Base-by-base conservation (phyloP, 2,113 vertebrate species). In the Larimichthys crocea region DNA sequence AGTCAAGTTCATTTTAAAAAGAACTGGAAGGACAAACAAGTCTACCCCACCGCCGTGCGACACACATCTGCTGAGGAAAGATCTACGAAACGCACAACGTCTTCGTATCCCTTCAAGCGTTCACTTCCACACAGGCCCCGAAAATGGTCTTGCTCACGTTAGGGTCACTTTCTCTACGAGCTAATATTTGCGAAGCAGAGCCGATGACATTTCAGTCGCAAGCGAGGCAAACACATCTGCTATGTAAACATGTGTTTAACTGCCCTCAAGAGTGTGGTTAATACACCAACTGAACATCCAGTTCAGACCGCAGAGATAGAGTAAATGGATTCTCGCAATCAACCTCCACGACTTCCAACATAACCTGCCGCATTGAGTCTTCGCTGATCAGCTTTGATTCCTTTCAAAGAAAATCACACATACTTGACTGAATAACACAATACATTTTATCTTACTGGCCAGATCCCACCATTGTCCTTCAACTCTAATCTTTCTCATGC, bases 201-300 rank as follows among this genome's bases (percentile, higher is more conserved):
- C 85, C 62, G 60, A 85, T 82, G 79, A 73, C 76, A 67, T 89
- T 87, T 89, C 61, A 69, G 74, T 70, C 73, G 76, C 66, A 75
- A 66, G 84, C 40, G 26, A 86, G 82, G 86, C 86, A 86, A 92
- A 92, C 89, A 92, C 93, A 91, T 88, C 87, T 88, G 87, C 88
- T 91, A 85, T 92, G 92, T 94, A 94, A 94, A 94, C 93, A 92
- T 91, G 92, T 91, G 89, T 90, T 92, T 62, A 68, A 79, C 75
- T 82, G 86, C 89, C 86, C 79, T 83, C 71, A 7, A 72, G 24
- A 78, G 42, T 60, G 75, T 74, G 20, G 61, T 57, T 83, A 3
- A 72, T 31, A 85, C 76, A 76, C 84, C 53, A 66, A 79, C 52
- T 76, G 52, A 82, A 85, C 76, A 70, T 77, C 77, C 57, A 74